phyloP scores from a whole-genome alignment of 2,888 invertebrate species.

The Drosophila crucigera region DNA sequence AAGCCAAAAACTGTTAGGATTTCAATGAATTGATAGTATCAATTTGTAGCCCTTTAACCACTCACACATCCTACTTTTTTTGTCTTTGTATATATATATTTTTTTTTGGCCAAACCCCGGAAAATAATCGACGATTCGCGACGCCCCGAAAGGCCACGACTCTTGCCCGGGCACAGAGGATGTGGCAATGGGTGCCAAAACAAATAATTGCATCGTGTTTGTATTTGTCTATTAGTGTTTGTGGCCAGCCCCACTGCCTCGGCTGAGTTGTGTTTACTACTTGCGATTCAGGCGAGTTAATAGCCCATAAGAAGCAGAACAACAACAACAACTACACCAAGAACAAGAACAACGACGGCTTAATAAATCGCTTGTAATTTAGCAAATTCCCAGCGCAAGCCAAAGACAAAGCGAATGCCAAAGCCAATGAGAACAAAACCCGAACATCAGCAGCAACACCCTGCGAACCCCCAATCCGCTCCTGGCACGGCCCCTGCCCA shows the following conservation, averaged over 20 bases:
- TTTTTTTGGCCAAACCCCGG: background rate
- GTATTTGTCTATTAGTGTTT: constrained; percentile 60
- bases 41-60: background rate
- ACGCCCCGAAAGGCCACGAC: background rate
- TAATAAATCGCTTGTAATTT: constrained; percentile 62
- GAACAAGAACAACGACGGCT: constrained; percentile 35
- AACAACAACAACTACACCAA: constrained; percentile 15
- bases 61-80: background rate
- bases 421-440: constrained; percentile 31
- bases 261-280: constrained; percentile 29
- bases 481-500: constrained; percentile 18
- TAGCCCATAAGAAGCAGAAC: constrained; percentile 49
- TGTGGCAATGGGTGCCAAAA: constrained; percentile 26
- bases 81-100: background rate
- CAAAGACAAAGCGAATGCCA: constrained; percentile 49
- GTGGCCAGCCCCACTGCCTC: constrained; percentile 23
- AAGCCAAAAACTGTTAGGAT: background rate
- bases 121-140: background rate
- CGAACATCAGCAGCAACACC: background rate
- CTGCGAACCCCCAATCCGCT: constrained; percentile 1
- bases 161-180: background rate
- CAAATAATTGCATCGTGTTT: constrained; percentile 74
- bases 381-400: constrained; percentile 51
- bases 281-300: constrained; percentile 69
- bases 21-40: background rate